Base-by-base conservation (phyloP, 2,797 vertebrate genomes). In the Sebastes nivosus region DNA sequence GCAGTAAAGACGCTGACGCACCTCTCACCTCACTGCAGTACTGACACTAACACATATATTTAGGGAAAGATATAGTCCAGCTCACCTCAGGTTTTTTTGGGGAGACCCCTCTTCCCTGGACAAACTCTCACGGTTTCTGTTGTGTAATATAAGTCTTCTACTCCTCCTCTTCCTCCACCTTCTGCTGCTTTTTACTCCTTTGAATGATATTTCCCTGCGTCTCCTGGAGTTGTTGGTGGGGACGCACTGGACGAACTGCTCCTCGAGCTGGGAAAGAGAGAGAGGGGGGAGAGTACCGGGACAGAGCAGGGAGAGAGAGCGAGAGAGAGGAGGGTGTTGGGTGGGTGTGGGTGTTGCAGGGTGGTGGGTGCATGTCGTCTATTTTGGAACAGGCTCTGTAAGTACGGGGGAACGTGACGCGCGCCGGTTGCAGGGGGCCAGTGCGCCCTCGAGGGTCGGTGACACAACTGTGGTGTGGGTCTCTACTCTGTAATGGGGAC, bases 311-410 rank as follows among this genome's bases (percentile, higher is more conserved):
- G 16, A 46, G 42, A 46, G 36, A 14, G 14, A 42, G 38, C 14
- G 38, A 79, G 30, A 64, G 30, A 64, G 29, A 66, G 72, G 78
- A 34, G 80, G 55, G 67, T 22, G 70, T 3, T 42, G 75, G 46
- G 20, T 52, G 46, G 22, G 63, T 38, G 36, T 38, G 36, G 36
- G 36, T 38, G 36, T 38, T 38, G 60, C 20, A 20, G 79, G 38
- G 38, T 42, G 38, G 64, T 76, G 87, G 78, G 75, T 83, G 79
- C 42, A 42, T 42, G 38, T 82, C 75, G 75, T 92, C 95, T 96
- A 95, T 96, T 96, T 96, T 96, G 79, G 95, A 95, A 87, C 77
- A 38, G 83, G 85, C 91, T 83, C 84, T 81, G 84, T 92, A 84
- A 84, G 88, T 80, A 24, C 88, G 70, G 70, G 84, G 79, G 92